Evolutionary conservation across 2,888 invertebrate species (phyloP).

Genomic region (Pseudococcus longispinus): DNA sequence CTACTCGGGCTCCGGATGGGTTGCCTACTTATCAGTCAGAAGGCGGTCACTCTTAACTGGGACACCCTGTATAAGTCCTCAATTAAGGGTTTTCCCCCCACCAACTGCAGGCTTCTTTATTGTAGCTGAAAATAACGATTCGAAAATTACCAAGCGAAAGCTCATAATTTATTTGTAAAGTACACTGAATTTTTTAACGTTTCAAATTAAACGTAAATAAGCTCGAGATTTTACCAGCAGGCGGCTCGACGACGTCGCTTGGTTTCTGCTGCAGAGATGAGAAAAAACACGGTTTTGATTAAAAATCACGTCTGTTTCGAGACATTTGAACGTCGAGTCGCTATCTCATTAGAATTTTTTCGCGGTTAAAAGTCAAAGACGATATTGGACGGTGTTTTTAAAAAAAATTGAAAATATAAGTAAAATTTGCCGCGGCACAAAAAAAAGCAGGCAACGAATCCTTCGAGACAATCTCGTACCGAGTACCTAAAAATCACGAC

Average conservation of each 20-base stretch:
- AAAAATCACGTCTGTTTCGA: constrained; percentile 6
- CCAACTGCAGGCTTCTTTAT: background rate
- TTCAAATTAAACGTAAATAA: constrained; percentile 12
- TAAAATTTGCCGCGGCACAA: background rate
- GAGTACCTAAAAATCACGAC: background rate
- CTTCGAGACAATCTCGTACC: background rate
- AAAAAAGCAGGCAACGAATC: background rate
- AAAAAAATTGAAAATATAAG: too few species aligned
- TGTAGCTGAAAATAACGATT: background rate
- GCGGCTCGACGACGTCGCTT: background rate
- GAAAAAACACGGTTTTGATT: constrained; percentile 14
- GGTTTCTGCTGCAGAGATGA: background rate
- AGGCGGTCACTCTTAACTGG: too few species aligned
- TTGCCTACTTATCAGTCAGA: too few species aligned
- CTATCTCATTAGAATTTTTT: constrained; percentile 5
- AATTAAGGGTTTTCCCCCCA: background rate
- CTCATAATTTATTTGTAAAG: constrained; percentile 15
- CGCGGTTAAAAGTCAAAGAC: background rate
- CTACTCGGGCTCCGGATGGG: too few species aligned
- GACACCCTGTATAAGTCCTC: too few species aligned
- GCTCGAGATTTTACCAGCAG: background rate
- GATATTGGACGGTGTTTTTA: background rate
- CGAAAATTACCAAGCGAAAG: background rate
- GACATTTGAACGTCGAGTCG: background rate
- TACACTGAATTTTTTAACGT: background rate